Conservation (phyloP, 2,113 vertebrate species). For the Dendrocopos noguchii region DNA sequence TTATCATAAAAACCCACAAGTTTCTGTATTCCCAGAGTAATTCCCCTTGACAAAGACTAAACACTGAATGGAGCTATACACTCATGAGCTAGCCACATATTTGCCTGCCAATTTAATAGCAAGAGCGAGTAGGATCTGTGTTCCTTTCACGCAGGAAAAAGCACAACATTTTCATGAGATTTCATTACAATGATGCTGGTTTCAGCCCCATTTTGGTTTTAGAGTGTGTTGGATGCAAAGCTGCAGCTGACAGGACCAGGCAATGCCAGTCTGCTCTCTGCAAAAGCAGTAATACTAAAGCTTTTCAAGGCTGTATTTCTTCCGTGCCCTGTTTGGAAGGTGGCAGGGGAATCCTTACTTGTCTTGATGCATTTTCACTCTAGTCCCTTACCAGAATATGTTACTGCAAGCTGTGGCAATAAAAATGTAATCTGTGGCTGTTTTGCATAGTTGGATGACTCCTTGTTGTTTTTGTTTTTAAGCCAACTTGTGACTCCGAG, state of each 20-base stretch:
- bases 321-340: not conserved
- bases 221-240: not conserved
- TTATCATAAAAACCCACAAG: not conserved
- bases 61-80: not conserved
- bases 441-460: slow-evolving; percentile 28
- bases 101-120: not conserved
- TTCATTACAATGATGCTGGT: not conserved
- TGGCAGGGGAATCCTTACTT: not conserved
- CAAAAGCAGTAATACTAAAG: not conserved
- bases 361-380: not conserved
- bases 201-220: not conserved
- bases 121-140: not conserved
- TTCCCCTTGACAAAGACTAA: not conserved
- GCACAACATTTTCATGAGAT: not conserved
- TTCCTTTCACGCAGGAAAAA: not conserved
- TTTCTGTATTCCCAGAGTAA: not conserved
- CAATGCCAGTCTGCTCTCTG: not conserved
- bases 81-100: not conserved
- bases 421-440: slow-evolving; percentile 16
- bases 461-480: slow-evolving; percentile 18
- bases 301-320: not conserved
- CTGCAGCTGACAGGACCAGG: not conserved
- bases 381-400: not conserved
- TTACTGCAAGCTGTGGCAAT: not conserved
- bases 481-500: not conserved